Percentiles rank a stretch among this genome's conserved stretches.
Evolutionary conservation across 2,888 invertebrate genomes (phyloP).

Genomic region (Rhabditoides inermis): DNA sequence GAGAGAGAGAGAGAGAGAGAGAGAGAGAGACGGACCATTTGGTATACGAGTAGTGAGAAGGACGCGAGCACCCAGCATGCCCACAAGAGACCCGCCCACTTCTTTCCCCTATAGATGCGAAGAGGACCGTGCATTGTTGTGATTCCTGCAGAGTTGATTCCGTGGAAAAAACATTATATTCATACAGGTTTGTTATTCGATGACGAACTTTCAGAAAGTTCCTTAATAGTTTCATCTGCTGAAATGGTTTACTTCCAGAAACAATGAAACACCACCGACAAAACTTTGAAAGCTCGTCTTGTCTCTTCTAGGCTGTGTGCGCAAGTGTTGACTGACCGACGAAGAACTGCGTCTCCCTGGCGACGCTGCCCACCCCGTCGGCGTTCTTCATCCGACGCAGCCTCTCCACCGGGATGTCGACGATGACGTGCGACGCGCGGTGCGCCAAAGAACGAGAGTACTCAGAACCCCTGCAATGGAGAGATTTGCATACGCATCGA

Average conservation of each 20-base stretch:
- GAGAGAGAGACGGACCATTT: slow-evolving; percentile 13
- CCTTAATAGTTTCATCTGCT: not conserved
- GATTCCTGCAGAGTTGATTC: slow-evolving; percentile 42
- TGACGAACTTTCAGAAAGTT: no score
- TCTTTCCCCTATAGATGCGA: slow-evolving; percentile 33
- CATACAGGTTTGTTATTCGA: no score
- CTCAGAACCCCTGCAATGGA: no score
- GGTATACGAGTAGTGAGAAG: slow-evolving; percentile 16
- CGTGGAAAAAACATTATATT: no score
- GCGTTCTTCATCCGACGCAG: slow-evolving; percentile 25
- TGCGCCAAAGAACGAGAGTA: no score
- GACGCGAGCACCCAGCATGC: slow-evolving; percentile 11
- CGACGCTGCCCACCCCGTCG: slow-evolving; percentile 33
- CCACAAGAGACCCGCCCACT: slow-evolving; percentile 20
- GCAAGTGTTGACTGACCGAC: slow-evolving; percentile 42
- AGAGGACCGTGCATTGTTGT: slow-evolving; percentile 47
- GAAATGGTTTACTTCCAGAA: not conserved
- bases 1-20: no score
- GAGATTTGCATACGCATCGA: no score
- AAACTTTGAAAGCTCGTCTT: no score
- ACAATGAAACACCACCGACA: no score
- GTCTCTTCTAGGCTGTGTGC: no score
- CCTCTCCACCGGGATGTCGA: slow-evolving; percentile 33
- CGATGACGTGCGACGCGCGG: slow-evolving; percentile 30
- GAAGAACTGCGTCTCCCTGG: slow-evolving; percentile 43